Percentiles rank a stretch among this genome's conserved stretches.
Evolutionary conservation across 2,113 vertebrate genomes (phyloP).

Genomic region (Protobothrops mucrosquamatus): DNA sequence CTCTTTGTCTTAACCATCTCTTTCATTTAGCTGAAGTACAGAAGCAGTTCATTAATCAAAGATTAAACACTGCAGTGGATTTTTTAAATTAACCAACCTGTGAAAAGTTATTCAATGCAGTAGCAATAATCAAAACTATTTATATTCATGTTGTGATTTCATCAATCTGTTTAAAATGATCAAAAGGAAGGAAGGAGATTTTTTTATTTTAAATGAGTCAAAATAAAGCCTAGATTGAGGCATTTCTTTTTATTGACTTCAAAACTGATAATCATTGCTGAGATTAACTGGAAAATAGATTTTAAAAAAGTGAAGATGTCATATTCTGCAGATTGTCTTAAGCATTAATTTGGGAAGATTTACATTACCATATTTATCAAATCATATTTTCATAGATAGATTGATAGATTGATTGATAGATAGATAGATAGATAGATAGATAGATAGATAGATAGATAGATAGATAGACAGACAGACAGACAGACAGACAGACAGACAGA

Average conservation of each 20-base stretch:
- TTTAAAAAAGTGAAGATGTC: not conserved
- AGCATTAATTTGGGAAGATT: not conserved
- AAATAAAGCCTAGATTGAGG: not conserved
- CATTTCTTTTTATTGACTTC: not conserved
- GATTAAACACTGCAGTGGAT: not conserved
- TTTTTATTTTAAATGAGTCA: not conserved
- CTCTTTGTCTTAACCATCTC: not conserved
- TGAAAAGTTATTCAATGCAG: not conserved
- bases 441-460: too few relatives aligned
- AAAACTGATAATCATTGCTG: not conserved
- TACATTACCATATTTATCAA: not conserved
- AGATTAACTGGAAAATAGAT: not conserved
- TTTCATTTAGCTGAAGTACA: not conserved
- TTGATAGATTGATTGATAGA: too few relatives aligned
- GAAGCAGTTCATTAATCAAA: not conserved
- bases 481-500: too few relatives aligned
- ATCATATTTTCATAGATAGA: not conserved
- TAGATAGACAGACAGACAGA: too few relatives aligned
- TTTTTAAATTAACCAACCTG: conserved; percentile 1
- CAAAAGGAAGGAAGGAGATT: not conserved
- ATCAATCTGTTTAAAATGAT: not conserved
- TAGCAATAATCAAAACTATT: not conserved
- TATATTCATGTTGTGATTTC: not conserved
- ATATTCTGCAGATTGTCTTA: not conserved
- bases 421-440: too few relatives aligned